Conservation (phyloP, 2,797 vertebrate genomes). For the Fistularia commersonii region DNA sequence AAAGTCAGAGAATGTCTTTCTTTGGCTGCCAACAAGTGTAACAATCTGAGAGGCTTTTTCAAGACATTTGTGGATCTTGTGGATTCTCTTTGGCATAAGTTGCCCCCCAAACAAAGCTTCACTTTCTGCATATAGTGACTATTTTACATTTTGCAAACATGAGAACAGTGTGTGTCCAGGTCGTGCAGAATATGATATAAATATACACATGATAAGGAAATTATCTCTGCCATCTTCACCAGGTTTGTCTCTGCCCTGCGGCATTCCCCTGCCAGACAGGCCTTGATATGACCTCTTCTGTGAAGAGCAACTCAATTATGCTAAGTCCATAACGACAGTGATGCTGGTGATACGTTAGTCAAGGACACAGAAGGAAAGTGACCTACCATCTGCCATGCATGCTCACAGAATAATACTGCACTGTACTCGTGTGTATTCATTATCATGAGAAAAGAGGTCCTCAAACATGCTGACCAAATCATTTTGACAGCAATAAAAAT, state of each 20-base stretch:
- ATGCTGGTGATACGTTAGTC: constrained; percentile 39
- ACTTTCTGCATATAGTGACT: too few species aligned
- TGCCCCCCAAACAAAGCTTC: constrained; percentile 3
- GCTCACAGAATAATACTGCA: constrained; percentile 19
- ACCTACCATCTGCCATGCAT: constrained; percentile 43
- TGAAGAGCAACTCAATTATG: constrained; percentile 11
- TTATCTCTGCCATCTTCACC: too few species aligned
- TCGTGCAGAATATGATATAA: background rate
- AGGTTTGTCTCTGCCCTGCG: too few species aligned
- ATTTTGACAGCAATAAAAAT: too few species aligned
- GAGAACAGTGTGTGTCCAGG: background rate
- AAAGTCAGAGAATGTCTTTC: constrained; percentile 41
- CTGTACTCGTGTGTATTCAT: constrained; percentile 18
- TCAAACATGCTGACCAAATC: constrained; percentile 5
- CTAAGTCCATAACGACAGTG: constrained; percentile 32
- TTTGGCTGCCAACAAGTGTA: constrained; percentile 40
- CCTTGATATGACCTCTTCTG: constrained; percentile 44
- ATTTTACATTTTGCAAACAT: background rate
- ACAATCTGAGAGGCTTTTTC: constrained; percentile 36
- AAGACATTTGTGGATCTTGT: constrained; percentile 36
- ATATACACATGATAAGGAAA: too few species aligned
- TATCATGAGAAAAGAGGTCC: constrained; percentile 22
- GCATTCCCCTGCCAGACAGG: constrained; percentile 13
- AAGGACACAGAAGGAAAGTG: constrained; percentile 47
- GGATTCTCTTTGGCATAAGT: constrained; percentile 29